phyloP scores from a whole-genome alignment of 2,888 invertebrate species.

The Harmothoe impar region DNA sequence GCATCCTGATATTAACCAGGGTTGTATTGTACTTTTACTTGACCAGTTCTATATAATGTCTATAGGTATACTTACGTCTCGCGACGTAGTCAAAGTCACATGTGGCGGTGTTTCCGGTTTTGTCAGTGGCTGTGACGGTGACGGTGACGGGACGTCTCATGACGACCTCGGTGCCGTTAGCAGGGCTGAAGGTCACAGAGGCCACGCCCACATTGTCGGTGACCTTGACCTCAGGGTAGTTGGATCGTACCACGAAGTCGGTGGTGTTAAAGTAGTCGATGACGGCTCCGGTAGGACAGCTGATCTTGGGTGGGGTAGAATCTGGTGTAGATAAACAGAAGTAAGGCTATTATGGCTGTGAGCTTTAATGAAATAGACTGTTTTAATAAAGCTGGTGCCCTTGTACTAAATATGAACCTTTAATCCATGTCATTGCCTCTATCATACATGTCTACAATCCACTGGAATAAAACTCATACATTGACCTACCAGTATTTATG shows the following conservation, averaged over 20 bases:
- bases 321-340: constrained; percentile 67
- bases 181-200: constrained; percentile 63
- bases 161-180: constrained; percentile 63
- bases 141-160: constrained; percentile 69
- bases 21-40: too few relatives aligned
- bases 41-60: too few relatives aligned
- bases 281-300: constrained; percentile 71
- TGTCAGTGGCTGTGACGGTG: constrained; percentile 72
- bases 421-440: too few relatives aligned
- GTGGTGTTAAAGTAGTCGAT: constrained; percentile 64
- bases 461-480: too few relatives aligned
- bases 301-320: constrained; percentile 71
- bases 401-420: too few relatives aligned
- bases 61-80: constrained; percentile 71
- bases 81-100: constrained; percentile 73
- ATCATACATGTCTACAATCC: too few relatives aligned
- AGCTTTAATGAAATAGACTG: too few relatives aligned
- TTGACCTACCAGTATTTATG: too few relatives aligned
- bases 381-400: too few relatives aligned
- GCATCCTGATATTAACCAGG: too few relatives aligned
- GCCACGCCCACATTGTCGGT: constrained; percentile 68
- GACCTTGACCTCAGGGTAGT: constrained; percentile 64
- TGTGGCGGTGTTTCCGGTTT: constrained; percentile 70
- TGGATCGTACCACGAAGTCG: constrained; percentile 39
- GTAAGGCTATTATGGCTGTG: too few relatives aligned